Conservation (phyloP, 2,888 invertebrate species). For the Mimas tiliae region DNA sequence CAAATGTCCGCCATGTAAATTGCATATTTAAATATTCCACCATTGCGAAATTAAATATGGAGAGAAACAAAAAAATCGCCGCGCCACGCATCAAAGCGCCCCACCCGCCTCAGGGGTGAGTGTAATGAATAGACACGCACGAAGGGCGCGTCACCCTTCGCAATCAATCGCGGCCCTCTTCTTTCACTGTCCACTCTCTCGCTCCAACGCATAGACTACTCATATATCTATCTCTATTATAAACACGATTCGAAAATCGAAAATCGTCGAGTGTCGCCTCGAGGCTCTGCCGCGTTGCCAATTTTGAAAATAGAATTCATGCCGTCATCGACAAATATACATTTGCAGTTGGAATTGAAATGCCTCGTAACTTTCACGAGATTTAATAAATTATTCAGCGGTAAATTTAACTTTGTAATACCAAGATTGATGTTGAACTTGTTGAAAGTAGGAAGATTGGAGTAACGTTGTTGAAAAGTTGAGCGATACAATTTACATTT, state of each 20-base stretch:
- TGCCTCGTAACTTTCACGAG: slow-evolving; percentile 43
- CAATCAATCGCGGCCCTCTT: slow-evolving; percentile 78
- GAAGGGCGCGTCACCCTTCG: slow-evolving; percentile 77
- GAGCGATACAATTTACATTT: slow-evolving; percentile 14
- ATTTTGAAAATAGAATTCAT: slow-evolving; percentile 71
- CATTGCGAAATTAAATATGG: slow-evolving; percentile 82
- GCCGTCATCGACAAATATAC: slow-evolving; percentile 43
- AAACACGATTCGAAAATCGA: slow-evolving; percentile 63
- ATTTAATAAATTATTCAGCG: slow-evolving; percentile 24
- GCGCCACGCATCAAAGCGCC: slow-evolving; percentile 66
- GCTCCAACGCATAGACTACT: slow-evolving; percentile 41
- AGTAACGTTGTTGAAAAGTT: slow-evolving; percentile 40
- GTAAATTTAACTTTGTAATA: slow-evolving; percentile 41
- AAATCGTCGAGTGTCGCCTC: slow-evolving; percentile 63
- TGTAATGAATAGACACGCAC: slow-evolving; percentile 62
- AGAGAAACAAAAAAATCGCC: slow-evolving; percentile 76
- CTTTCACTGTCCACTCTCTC: slow-evolving; percentile 58
- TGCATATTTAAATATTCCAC: slow-evolving; percentile 78
- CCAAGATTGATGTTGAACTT: slow-evolving; percentile 70
- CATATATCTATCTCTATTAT: slow-evolving; percentile 50
- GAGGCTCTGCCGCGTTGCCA: slow-evolving; percentile 48
- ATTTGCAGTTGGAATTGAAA: slow-evolving; percentile 10
- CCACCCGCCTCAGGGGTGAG: slow-evolving; percentile 70
- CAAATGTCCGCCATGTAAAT: slow-evolving; percentile 76
- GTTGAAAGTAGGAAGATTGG: slow-evolving; percentile 66